Percentiles rank a stretch among this genome's conserved stretches.
phyloP scores from a whole-genome alignment of 2,797 vertebrate species.

The Catostomus latipinnis region DNA sequence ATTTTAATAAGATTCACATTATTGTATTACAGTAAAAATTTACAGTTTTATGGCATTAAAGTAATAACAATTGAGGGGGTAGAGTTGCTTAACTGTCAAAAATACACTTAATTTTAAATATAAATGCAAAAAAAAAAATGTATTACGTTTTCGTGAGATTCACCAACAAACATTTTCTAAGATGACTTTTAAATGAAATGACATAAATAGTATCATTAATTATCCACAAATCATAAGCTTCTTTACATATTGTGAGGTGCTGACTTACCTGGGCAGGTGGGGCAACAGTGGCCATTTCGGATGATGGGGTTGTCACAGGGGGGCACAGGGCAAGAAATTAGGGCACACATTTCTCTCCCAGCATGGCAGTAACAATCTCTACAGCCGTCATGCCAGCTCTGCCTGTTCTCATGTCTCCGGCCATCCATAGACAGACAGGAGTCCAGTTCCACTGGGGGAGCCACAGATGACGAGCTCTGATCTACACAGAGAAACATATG shows the following conservation, averaged over 20 bases:
- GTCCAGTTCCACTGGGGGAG: conserved; percentile 79
- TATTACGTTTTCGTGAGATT: too few relatives aligned
- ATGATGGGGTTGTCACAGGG: conserved; percentile 85
- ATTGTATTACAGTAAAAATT: too few relatives aligned
- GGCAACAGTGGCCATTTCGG: conserved; percentile 85
- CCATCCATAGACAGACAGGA: conserved; percentile 90
- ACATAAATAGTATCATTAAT: too few relatives aligned
- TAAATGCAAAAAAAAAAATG: too few relatives aligned
- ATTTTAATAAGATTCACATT: too few relatives aligned
- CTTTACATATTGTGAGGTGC: background rate
- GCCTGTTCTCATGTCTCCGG: conserved; percentile 83
- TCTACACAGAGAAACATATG: conserved; percentile 45
- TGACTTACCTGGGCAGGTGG: conserved; percentile 80
- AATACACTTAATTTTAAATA: too few relatives aligned
- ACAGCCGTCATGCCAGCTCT: conserved; percentile 91
- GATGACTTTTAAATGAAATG: too few relatives aligned
- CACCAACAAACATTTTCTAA: too few relatives aligned
- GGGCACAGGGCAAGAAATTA: conserved; percentile 88
- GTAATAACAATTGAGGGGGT: too few relatives aligned
- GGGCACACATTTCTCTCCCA: conserved; percentile 88
- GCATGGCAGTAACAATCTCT: conserved; percentile 89
- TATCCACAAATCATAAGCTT: too few relatives aligned
- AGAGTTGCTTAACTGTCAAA: too few relatives aligned
- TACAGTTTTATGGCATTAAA: too few relatives aligned
- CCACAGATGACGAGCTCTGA: conserved; percentile 67